phyloP scores from a whole-genome alignment of 2,797 vertebrate species.

The Alauda arvensis region DNA sequence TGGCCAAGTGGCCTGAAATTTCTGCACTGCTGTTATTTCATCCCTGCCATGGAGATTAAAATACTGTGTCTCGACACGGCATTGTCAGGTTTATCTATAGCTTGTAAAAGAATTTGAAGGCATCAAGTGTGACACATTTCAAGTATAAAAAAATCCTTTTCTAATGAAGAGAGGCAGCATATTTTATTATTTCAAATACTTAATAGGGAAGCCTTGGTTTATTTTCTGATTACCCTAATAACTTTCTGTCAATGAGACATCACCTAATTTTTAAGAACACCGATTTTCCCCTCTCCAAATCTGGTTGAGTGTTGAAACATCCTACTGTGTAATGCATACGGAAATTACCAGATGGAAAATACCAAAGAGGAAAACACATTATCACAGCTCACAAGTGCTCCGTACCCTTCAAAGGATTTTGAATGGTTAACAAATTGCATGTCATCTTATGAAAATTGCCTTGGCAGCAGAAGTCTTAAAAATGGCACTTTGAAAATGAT shows the following conservation, averaged over 20 bases:
- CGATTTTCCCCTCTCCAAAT: background rate
- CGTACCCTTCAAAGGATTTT: background rate
- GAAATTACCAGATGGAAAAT: background rate
- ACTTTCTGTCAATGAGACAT: background rate
- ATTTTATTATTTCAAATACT: background rate
- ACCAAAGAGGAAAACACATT: background rate
- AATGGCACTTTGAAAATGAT: background rate
- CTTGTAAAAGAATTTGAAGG: background rate
- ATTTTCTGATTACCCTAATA: background rate
- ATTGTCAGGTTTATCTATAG: background rate
- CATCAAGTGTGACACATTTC: background rate
- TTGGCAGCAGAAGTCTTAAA: constrained; percentile 10
- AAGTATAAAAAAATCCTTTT: background rate
- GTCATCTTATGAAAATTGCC: background rate
- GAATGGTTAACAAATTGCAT: background rate
- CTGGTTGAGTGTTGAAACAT: background rate
- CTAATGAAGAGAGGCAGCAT: background rate
- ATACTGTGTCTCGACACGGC: background rate
- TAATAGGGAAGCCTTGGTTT: background rate
- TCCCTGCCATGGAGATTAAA: background rate
- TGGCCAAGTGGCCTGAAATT: background rate
- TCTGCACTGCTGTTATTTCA: background rate
- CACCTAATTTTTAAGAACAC: background rate
- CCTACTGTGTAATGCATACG: background rate
- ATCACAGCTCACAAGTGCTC: background rate